Conservation (phyloP, 2,888 invertebrate genomes). For the Drosophila cognata region DNA sequence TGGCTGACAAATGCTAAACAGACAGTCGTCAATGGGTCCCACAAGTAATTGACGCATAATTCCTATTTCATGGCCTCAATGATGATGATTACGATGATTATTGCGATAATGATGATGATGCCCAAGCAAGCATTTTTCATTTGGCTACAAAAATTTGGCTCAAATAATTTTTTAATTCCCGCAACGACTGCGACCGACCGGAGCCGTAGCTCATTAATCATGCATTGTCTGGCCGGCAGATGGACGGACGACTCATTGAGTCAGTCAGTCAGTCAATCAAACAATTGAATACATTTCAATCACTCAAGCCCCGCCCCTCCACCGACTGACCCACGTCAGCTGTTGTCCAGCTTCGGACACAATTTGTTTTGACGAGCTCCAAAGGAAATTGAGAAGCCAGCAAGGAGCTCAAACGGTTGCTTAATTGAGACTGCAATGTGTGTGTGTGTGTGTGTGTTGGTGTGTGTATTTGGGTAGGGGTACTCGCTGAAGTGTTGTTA, state of each 20-base stretch:
- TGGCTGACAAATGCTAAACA: conserved; percentile 70
- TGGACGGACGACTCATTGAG: conserved; percentile 25
- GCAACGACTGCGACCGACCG: conserved; percentile 27
- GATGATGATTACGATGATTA: conserved; percentile 40
- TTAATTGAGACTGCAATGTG: conserved; percentile 34
- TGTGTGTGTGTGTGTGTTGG: background rate
- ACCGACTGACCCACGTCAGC: conserved; percentile 11
- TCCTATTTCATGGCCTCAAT: conserved; percentile 35
- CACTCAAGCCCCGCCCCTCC: conserved; percentile 45
- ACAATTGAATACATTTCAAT: conserved; percentile 80
- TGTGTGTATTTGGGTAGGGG: conserved; percentile 5
- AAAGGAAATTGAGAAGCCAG: conserved; percentile 10
- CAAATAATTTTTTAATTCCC: conserved; percentile 77
- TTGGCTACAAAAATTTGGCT: conserved; percentile 42
- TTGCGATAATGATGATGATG: conserved; percentile 24
- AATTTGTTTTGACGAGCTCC: conserved; percentile 66
- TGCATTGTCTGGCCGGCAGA: conserved; percentile 59
- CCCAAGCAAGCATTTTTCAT: conserved; percentile 46
- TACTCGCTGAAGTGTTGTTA: conserved; percentile 41
- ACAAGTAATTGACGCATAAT: conserved; percentile 73
- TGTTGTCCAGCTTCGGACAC: conserved; percentile 41
- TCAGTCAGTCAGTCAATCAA: conserved; percentile 65
- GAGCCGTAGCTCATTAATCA: conserved; percentile 65
- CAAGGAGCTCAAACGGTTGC: conserved; percentile 20
- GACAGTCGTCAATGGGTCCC: conserved; percentile 35